Conservation (phyloP, 2,888 invertebrate genomes). For the Gryllus longicercus region DNA sequence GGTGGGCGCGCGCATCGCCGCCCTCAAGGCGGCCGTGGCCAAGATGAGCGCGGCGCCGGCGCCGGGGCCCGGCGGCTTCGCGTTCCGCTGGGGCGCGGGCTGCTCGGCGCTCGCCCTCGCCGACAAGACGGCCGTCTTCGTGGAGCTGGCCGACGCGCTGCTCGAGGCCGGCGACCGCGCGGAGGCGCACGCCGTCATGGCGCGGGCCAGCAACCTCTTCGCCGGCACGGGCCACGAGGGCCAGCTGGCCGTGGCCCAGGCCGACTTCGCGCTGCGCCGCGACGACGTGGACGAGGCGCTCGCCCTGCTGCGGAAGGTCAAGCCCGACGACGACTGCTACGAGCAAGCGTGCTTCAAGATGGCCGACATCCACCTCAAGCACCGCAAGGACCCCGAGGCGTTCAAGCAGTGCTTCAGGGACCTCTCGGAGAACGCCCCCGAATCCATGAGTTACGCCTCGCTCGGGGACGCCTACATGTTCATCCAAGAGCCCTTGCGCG, state of each 20-base stretch:
- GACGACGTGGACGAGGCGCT: slow-evolving; percentile 80
- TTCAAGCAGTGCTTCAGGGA: slow-evolving; percentile 85
- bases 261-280: slow-evolving; percentile 77
- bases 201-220: slow-evolving; percentile 57
- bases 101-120: slow-evolving; percentile 53
- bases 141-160: slow-evolving; percentile 74
- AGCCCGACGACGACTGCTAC: slow-evolving; percentile 76
- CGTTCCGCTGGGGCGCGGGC: not conserved
- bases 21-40: slow-evolving; percentile 70
- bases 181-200: slow-evolving; percentile 78
- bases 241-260: slow-evolving; percentile 75
- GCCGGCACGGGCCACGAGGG: slow-evolving; percentile 81
- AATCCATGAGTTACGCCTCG: slow-evolving; percentile 72
- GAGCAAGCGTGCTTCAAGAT: slow-evolving; percentile 59
- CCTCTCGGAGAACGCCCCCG: slow-evolving; percentile 69
- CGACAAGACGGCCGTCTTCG: slow-evolving; percentile 81
- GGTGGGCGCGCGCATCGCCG: slow-evolving; percentile 67
- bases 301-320: slow-evolving; percentile 70
- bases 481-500: slow-evolving; percentile 70
- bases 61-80: not conserved
- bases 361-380: slow-evolving; percentile 84
- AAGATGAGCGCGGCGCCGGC: not conserved
- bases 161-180: slow-evolving; percentile 63
- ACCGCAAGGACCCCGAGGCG: slow-evolving; percentile 79
- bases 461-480: slow-evolving; percentile 95